Base-by-base conservation (phyloP, 1,140 invertebrate species). In the Paralvinella palmiformis region DNA sequence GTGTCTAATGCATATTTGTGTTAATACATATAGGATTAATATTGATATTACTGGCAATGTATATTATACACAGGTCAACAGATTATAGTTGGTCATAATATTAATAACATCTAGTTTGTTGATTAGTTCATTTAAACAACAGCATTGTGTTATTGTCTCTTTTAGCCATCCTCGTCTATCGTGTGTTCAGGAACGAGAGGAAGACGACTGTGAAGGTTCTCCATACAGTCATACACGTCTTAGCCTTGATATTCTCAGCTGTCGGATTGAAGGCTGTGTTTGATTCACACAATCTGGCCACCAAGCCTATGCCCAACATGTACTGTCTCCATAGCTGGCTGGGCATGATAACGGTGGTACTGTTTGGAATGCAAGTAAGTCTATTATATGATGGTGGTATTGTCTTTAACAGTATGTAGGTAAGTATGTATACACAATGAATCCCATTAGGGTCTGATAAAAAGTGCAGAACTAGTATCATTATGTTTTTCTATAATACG, bases 321-420 rank as follows among this genome's bases (percentile, higher is more conserved):
- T 92, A 92, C 75, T 79, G 85, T 55, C 76, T 94, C 41, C 92
- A 95, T 79, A 91, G 89, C 68, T 94, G 92, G 91, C 72, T 95
- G 56, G 92, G 92, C 0, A 74, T 94, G 1, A 80, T 84, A 7
- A 86, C 88, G 32, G 85, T 92, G 7, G 84, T 90, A 67, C 73
- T 92, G 66, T 94, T 91, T 76, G 81, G 83, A 50, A 79, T 86
- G 37, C 91, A 91, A 85, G 89, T 91, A 78, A 77, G 69, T 59
- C 4, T 24, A 29, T 31, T 27, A 5, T 24, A 24, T 48, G 13
- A 15, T 41, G 2, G 22, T 15, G 10, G 10, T 27, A 53, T 53
- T 53, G 10, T 53, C 22, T 53, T 53, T 13, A 13, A 53, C 22
- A 17, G 13, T 27, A 53, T 53, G 22, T n/a, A n/a, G n/a, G n/a